Percentiles rank a stretch among this genome's conserved stretches.
Evolutionary conservation across 2,888 invertebrate genomes (phyloP).

Genomic region (Kryphioiulus occultus): DNA sequence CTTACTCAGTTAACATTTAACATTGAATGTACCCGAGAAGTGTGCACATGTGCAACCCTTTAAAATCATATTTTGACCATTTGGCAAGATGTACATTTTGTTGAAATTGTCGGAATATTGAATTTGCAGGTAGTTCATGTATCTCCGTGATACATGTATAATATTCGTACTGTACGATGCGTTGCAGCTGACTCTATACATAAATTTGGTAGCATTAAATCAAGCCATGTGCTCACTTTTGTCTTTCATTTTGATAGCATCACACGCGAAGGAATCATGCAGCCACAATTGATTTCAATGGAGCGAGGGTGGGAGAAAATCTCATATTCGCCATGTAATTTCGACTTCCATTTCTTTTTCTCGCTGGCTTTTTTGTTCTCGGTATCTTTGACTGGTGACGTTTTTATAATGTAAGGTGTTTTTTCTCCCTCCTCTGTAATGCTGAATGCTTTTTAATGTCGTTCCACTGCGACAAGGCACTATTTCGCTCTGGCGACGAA

Average conservation of each 20-base stretch:
- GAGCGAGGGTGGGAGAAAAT: background rate
- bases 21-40: no score
- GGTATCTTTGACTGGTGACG: background rate
- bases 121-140: background rate
- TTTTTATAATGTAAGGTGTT: slow-evolving; percentile 5
- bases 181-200: background rate
- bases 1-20: no score
- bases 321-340: background rate
- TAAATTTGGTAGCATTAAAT: background rate
- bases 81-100: background rate
- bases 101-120: background rate
- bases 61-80: background rate
- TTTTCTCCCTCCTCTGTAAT: background rate
- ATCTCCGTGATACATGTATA: background rate
- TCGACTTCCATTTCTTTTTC: background rate
- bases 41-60: background rate
- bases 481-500: background rate
- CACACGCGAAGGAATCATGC: background rate
- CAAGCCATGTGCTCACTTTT: background rate
- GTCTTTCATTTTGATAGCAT: background rate
- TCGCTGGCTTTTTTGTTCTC: background rate
- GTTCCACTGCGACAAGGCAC: background rate
- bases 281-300: slow-evolving; percentile 5
- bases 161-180: background rate
- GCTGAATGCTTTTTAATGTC: background rate